These are phyloP conservation scores for Jordanella pulchra DNA, from an alignment of 2,797 vertebrate genomes.

Conservation along the genomic window DNA sequence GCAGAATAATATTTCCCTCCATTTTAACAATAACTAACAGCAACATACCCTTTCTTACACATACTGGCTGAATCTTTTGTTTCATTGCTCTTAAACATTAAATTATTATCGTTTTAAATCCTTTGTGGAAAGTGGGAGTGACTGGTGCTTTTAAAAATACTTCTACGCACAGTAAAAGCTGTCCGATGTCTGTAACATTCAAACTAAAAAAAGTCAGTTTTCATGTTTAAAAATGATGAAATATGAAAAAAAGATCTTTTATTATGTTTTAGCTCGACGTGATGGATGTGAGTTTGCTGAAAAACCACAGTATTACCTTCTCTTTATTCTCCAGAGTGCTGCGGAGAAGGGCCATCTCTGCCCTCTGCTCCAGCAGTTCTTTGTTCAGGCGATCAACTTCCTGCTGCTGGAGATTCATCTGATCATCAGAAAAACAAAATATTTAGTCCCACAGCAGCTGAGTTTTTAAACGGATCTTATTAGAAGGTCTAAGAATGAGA, in stretches of 20 bases:
- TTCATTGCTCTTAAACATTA: too few species aligned
- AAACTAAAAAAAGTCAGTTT: too few species aligned
- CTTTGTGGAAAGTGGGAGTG: too few species aligned
- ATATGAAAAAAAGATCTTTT: neutral
- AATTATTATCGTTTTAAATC: too few species aligned
- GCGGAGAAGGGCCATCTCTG: constrained; percentile 58
- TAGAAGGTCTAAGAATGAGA: neutral
- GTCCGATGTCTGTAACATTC: too few species aligned
- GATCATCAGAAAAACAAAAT: constrained; percentile 2
- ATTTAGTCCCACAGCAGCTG: neutral
- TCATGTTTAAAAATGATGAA: too few species aligned
- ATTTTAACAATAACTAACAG: too few species aligned
- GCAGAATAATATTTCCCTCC: too few species aligned
- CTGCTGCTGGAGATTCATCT: constrained; percentile 85
- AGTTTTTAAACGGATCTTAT: neutral
- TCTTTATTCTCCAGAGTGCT: constrained; percentile 66
- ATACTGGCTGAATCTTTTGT: too few species aligned
- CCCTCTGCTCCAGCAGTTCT: constrained; percentile 78
- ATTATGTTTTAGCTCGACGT: neutral
- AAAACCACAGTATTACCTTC: constrained; percentile 45
- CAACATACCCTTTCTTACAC: too few species aligned
- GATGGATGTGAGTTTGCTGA: neutral
- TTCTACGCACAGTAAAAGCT: too few species aligned
- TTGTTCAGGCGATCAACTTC: constrained; percentile 81
- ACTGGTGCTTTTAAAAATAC: too few species aligned